Conservation (phyloP, 2,797 vertebrate genomes). For the Chrysocyon brachyurus region DNA sequence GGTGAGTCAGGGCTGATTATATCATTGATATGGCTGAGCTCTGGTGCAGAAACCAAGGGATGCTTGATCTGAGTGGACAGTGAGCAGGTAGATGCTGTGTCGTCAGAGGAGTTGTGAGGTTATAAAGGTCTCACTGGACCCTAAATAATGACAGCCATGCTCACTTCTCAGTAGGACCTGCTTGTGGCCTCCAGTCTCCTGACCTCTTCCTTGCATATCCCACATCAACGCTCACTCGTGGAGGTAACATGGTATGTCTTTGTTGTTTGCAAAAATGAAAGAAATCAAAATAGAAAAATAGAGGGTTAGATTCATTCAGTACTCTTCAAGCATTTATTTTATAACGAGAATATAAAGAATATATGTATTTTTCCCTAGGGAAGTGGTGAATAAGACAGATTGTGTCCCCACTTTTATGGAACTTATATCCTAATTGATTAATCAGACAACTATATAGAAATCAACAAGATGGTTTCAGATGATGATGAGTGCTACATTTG, state of each 20-base stretch:
- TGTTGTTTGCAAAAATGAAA: neutral
- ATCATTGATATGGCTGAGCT: neutral
- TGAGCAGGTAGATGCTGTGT: neutral
- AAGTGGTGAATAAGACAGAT: neutral
- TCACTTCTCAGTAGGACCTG: neutral
- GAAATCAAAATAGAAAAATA: neutral
- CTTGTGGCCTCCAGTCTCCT: neutral
- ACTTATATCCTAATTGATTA: neutral
- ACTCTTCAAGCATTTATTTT: neutral
- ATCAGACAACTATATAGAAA: neutral
- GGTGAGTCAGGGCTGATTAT: neutral
- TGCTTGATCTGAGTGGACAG: rapidly evolving
- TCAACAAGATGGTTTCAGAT: neutral
- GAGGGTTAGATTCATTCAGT: neutral
- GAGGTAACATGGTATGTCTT: neutral
- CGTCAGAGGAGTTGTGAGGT: neutral
- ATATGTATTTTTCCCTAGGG: neutral
- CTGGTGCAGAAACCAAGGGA: neutral
- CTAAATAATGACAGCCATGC: neutral
- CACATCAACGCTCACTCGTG: neutral
- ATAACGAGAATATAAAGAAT: neutral
- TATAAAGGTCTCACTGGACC: neutral
- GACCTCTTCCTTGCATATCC: neutral
- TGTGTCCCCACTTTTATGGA: neutral
- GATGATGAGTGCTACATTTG: neutral